Evolutionary conservation across 2,888 invertebrate genomes (phyloP).

Genomic region (Leptothorax acervorum): DNA sequence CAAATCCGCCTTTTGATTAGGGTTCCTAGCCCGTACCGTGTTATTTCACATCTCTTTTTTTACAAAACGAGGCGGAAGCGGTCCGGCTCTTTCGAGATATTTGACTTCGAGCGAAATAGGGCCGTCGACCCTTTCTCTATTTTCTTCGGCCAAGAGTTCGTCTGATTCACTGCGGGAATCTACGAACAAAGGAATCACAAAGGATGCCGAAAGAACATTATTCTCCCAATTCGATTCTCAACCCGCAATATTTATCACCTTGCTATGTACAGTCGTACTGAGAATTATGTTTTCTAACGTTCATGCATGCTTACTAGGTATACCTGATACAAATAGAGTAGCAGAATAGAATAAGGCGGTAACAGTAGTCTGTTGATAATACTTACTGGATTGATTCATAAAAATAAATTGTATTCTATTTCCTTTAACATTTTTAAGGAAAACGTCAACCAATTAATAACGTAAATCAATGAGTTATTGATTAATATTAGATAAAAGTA

Average conservation of each 20-base stretch:
- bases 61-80: conserved; percentile 44
- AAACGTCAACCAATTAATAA: too few relatives aligned
- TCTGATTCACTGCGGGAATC: conserved; percentile 22
- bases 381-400: not conserved
- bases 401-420: not conserved
- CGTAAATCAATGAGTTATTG: not conserved
- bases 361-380: not conserved
- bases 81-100: conserved; percentile 37
- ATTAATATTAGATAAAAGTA: not conserved
- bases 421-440: too few relatives aligned
- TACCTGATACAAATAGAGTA: not conserved
- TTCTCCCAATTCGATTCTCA: conserved; percentile 5
- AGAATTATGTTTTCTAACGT: not conserved
- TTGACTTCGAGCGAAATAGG: conserved; percentile 60
- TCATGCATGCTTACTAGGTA: not conserved
- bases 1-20: conserved; percentile 57
- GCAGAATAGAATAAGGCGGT: not conserved
- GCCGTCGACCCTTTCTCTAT: conserved; percentile 75
- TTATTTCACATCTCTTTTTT: conserved; percentile 59
- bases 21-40: conserved; percentile 60
- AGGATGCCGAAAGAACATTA: conserved; percentile 40
- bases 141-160: conserved; percentile 46
- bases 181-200: conserved; percentile 53
- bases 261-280: not conserved
- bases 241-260: conserved; percentile 29